These are phyloP conservation scores for Ormyrus thymus DNA, from an alignment of 2,888 invertebrate genomes.

Conservation along the genomic window DNA sequence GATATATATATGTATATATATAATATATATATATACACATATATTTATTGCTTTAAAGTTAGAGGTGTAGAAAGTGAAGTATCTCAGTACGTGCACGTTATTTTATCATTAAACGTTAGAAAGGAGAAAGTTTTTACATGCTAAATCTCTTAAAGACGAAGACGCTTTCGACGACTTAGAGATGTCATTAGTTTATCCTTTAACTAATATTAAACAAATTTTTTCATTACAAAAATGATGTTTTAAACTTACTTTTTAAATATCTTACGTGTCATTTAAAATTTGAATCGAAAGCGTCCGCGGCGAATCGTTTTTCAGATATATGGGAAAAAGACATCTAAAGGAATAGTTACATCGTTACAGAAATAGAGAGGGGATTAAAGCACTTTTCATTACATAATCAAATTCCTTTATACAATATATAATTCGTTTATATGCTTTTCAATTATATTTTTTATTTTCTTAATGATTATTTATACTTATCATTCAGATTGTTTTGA, in stretches of 20 bases:
- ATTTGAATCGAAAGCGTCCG: slow-evolving; percentile 41
- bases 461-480: slow-evolving; percentile 32
- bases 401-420: slow-evolving; percentile 59
- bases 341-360: slow-evolving; percentile 34
- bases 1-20: no score
- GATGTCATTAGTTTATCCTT: slow-evolving; percentile 4
- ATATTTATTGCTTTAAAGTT: slow-evolving; percentile 51
- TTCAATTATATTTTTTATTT: slow-evolving; percentile 34
- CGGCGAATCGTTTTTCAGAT: not conserved
- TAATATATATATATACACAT: not conserved
- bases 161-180: slow-evolving; percentile 31
- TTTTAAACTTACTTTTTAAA: not conserved
- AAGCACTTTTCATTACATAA: slow-evolving; percentile 44
- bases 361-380: slow-evolving; percentile 36
- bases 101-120: slow-evolving; percentile 28
- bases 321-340: slow-evolving; percentile 25
- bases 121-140: slow-evolving; percentile 25
- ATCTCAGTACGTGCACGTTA: slow-evolving; percentile 37
- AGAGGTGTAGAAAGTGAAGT: slow-evolving; percentile 44
- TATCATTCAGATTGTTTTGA: slow-evolving; percentile 16
- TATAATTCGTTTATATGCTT: slow-evolving; percentile 56
- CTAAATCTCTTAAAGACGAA: slow-evolving; percentile 29
- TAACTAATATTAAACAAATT: not conserved
- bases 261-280: slow-evolving; percentile 17
- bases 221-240: slow-evolving; percentile 18